A percentile compares a stretch with the other conserved stretches of the same genome.
Conservation (phyloP, 2,113 vertebrate species). For the Chlorodrepanis virens region DNA sequence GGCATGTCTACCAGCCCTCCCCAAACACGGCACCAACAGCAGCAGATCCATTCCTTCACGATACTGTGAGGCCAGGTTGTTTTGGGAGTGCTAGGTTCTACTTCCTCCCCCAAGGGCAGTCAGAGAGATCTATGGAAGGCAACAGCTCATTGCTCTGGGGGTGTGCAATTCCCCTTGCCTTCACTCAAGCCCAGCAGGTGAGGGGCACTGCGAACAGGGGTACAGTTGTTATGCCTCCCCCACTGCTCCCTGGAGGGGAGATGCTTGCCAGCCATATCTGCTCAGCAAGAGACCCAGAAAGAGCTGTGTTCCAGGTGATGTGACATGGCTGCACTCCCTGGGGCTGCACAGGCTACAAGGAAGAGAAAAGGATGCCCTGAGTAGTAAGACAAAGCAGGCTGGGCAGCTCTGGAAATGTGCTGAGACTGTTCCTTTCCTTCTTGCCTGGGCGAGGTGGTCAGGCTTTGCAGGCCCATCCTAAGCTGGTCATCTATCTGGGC, state of each 20-base stretch:
- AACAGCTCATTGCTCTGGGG: background rate
- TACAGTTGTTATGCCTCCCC: background rate
- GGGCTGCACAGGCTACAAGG: background rate
- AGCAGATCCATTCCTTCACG: background rate
- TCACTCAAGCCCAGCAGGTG: background rate
- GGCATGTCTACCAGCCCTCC: background rate
- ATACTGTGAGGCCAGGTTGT: rapidly evolving
- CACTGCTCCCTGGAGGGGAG: background rate
- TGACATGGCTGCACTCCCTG: background rate
- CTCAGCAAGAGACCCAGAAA: background rate
- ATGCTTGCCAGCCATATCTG: background rate
- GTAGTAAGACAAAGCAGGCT: background rate
- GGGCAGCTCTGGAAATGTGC: background rate
- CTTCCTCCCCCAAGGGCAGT: background rate
- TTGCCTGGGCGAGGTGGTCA: background rate
- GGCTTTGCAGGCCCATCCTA: background rate
- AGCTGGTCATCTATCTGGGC: background rate
- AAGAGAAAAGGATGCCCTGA: background rate
- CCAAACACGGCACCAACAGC: rapidly evolving
- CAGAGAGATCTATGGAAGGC: background rate
- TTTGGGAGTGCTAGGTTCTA: background rate
- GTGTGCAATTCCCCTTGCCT: background rate
- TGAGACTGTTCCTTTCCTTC: background rate
- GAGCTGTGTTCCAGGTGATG: background rate
- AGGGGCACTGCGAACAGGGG: background rate